These are phyloP conservation scores for Petromus typicus DNA, from an alignment of 2,113 vertebrate genomes.

Conservation along the genomic window DNA sequence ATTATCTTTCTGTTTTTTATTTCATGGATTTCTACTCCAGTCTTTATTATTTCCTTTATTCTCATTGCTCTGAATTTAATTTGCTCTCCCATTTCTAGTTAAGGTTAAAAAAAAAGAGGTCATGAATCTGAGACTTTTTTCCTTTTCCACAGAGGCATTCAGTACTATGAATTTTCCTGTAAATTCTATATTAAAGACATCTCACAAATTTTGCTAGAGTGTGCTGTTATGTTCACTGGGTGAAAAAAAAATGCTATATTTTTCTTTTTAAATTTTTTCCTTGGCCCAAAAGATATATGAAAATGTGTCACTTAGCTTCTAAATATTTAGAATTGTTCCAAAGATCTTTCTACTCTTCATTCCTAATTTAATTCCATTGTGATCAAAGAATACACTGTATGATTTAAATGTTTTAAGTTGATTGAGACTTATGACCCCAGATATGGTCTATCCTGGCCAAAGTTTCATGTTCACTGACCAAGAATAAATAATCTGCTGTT, in stretches of 20 bases:
- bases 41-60: constrained; percentile 42
- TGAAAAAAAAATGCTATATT: not conserved
- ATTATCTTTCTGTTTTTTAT: not conserved
- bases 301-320: not conserved
- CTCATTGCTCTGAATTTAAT: not conserved
- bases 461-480: not conserved
- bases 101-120: not conserved
- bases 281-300: not conserved
- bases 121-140: not conserved
- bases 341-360: not conserved
- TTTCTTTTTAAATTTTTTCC: constrained; percentile 5
- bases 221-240: not conserved
- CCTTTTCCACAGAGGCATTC: not conserved
- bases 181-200: not conserved
- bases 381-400: not conserved
- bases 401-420: not conserved
- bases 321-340: not conserved
- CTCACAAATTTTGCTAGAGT: not conserved
- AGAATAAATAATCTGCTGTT: not conserved
- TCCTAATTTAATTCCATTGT: not conserved
- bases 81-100: not conserved
- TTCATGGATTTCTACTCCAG: not conserved
- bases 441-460: not conserved
- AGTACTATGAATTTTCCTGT: not conserved
- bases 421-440: not conserved